A percentile compares a stretch with the other conserved stretches of the same genome.
Evolutionary conservation across 2,888 invertebrate species (phyloP).

Genomic region (Ennomos erosarius): DNA sequence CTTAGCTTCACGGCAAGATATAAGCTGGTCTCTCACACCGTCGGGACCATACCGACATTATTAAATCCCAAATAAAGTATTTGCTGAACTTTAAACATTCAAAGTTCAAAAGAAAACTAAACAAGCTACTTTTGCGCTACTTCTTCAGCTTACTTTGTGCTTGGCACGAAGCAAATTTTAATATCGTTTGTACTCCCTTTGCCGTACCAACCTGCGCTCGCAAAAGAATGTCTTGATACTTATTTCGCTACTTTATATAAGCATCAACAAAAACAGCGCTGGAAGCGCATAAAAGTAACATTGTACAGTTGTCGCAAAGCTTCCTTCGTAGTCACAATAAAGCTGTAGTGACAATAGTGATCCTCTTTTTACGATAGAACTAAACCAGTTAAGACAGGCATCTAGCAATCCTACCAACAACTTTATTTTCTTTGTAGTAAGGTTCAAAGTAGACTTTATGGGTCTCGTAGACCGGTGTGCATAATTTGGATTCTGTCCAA

Average conservation of each 20-base stretch:
- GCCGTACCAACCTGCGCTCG: too few relatives aligned
- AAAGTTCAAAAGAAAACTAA: too few relatives aligned
- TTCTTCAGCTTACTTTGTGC: too few relatives aligned
- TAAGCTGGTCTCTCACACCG: too few relatives aligned
- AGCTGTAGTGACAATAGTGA: slow-evolving; percentile 31
- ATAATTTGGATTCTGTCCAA: slow-evolving; percentile 44
- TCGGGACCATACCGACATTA: too few relatives aligned
- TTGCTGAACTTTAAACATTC: too few relatives aligned
- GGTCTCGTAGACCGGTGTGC: slow-evolving; percentile 17
- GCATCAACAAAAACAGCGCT: slow-evolving; percentile 20
- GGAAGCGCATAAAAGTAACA: slow-evolving; percentile 24
- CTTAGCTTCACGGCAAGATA: too few relatives aligned
- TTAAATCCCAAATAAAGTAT: too few relatives aligned
- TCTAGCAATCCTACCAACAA: slow-evolving; percentile 2
- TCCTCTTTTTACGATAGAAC: slow-evolving; percentile 35
- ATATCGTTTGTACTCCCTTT: background rate
- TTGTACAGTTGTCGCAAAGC: slow-evolving; percentile 5
- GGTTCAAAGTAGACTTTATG: slow-evolving; percentile 14
- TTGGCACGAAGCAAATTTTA: too few relatives aligned
- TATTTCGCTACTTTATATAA: slow-evolving; percentile 11
- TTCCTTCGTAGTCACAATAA: slow-evolving; percentile 32
- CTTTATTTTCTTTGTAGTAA: slow-evolving; percentile 18
- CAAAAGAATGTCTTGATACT: background rate
- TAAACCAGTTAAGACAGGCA: slow-evolving; percentile 18
- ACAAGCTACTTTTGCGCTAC: too few relatives aligned